Evolutionary conservation across 2,888 invertebrate species (phyloP).

Genomic region (Hirtodrosophila trivittata): DNA sequence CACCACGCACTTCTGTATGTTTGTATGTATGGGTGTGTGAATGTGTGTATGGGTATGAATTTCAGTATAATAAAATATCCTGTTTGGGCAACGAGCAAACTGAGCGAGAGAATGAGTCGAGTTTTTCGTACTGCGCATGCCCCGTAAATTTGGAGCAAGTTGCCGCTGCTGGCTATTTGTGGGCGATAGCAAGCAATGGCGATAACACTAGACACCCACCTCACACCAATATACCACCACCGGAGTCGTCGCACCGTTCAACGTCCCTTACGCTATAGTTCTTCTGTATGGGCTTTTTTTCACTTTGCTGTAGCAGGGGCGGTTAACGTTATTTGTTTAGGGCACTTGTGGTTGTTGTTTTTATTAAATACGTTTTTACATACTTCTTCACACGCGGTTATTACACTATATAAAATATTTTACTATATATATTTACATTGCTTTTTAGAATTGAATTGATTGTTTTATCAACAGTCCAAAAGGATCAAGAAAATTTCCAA

Average conservation of each 20-base stretch:
- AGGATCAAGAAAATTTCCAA: conserved; percentile 1
- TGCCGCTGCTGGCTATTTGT: conserved; percentile 64
- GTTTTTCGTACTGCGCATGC: conserved; percentile 53
- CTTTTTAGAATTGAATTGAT: conserved; percentile 27
- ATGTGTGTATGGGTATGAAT: conserved; percentile 56
- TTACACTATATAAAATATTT: conserved; percentile 2
- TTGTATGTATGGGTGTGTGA: conserved; percentile 10
- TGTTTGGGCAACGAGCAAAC: conserved; percentile 61
- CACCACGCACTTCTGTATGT: conserved; percentile 8
- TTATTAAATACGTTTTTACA: conserved; percentile 3
- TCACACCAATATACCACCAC: conserved; percentile 48
- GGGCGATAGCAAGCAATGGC: conserved; percentile 56
- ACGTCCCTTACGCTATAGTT: conserved; percentile 48
- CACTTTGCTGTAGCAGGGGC: conserved; percentile 23
- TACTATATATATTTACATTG: conserved; percentile 2
- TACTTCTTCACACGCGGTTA: conserved; percentile 20
- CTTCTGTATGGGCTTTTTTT: conserved; percentile 36
- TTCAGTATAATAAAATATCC: conserved; percentile 83
- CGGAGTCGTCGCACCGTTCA: conserved; percentile 38
- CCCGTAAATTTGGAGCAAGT: conserved; percentile 67
- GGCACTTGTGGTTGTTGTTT: conserved; percentile 40
- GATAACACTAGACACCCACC: conserved; percentile 56
- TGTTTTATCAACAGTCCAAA: conserved; percentile 18
- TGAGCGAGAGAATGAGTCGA: conserved; percentile 31
- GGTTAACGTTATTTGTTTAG: conserved; percentile 37